A percentile compares a stretch with the other conserved stretches of the same genome.
Conservation (phyloP, 2,797 vertebrate species). For the Siniperca scherzeri region DNA sequence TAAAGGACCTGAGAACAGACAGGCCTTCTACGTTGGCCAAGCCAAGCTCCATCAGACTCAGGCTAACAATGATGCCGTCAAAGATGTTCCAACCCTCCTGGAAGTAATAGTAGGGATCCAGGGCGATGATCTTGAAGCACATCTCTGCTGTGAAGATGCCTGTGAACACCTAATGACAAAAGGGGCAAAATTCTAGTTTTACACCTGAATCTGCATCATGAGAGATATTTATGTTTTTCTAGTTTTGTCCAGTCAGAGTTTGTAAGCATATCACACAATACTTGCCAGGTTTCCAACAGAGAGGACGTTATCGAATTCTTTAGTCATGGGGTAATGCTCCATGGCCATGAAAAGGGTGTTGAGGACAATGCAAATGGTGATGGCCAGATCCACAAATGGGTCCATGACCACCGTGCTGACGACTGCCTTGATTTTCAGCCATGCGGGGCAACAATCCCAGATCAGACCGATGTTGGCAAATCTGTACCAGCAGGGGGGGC, state of each 20-base stretch:
- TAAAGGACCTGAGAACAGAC: conserved; percentile 96
- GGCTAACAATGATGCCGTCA: conserved; percentile 95
- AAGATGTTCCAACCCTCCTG: conserved; percentile 99
- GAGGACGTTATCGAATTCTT: conserved; percentile 91
- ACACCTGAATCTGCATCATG: background rate
- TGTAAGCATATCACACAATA: conserved; percentile 3
- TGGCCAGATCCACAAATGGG: conserved; percentile 96
- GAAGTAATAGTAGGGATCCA: conserved; percentile 98
- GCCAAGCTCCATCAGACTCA: conserved; percentile 97
- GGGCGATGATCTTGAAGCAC: conserved; percentile 96
- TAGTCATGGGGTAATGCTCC: conserved; percentile 98
- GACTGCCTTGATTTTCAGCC: conserved; percentile 94
- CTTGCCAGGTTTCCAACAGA: conserved; percentile 95
- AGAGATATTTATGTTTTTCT: background rate
- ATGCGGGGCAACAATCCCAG: conserved; percentile 95
- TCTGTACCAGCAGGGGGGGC: conserved; percentile 97
- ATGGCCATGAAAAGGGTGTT: conserved; percentile 99
- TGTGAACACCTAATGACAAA: conserved; percentile 91
- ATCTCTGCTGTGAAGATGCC: conserved; percentile 99
- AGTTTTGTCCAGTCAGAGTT: background rate
- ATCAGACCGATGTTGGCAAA: conserved; percentile 96
- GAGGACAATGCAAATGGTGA: conserved; percentile 98
- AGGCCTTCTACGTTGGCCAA: conserved; percentile 95
- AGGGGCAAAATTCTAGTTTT: background rate
- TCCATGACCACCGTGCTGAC: conserved; percentile 96